Conservation (phyloP, 1,140 invertebrate genomes). For the Reticulitermes speratus region DNA sequence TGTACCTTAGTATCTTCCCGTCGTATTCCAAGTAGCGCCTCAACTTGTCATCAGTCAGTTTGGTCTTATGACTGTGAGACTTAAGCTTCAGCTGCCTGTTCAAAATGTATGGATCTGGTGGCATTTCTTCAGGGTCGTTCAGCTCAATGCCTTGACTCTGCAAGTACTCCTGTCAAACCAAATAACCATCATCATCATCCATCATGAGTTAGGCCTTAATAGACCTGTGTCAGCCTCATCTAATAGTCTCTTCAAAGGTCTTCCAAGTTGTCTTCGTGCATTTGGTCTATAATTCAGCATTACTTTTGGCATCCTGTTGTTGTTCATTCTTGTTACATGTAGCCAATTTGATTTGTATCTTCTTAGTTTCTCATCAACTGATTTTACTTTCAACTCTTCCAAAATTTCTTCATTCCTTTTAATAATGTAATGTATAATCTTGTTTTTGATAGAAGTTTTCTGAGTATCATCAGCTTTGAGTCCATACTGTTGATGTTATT, state of each 20-base stretch:
- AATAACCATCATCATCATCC: background rate
- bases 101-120: conserved; percentile 65
- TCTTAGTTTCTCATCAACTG: too few relatives aligned
- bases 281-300: too few relatives aligned
- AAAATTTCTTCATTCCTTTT: too few relatives aligned
- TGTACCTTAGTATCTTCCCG: conserved; percentile 55
- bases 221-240: background rate
- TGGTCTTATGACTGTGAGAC: background rate
- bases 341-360: too few relatives aligned
- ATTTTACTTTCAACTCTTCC: too few relatives aligned
- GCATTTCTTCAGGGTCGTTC: conserved; percentile 66
- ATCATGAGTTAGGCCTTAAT: background rate
- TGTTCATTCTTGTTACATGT: too few relatives aligned
- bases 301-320: too few relatives aligned
- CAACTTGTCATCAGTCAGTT: conserved; percentile 52
- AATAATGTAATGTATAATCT: too few relatives aligned
- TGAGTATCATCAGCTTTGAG: too few relatives aligned
- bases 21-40: conserved; percentile 69
- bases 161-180: conserved; percentile 65
- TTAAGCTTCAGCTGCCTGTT: background rate
- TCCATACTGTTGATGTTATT: too few relatives aligned
- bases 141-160: conserved; percentile 79
- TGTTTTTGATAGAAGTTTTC: too few relatives aligned
- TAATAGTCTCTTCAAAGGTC: background rate
- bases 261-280: too few relatives aligned